Percentiles rank a stretch among this genome's conserved stretches.
These are phyloP conservation scores for Monomorium pharaonis DNA, from an alignment of 1,140 invertebrate species.

Conservation along the genomic window DNA sequence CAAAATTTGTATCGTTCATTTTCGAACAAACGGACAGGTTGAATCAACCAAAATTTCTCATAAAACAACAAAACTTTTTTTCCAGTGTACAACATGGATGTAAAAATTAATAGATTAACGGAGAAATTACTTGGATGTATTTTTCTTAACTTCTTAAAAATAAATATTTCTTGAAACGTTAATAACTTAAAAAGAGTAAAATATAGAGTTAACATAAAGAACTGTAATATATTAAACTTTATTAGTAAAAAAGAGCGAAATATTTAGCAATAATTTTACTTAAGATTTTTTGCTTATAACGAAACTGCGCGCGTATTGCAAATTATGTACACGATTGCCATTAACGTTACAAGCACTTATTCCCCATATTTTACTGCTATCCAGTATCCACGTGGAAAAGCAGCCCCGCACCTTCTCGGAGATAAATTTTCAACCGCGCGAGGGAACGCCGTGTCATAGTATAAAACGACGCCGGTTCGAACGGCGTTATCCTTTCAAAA, in stretches of 20 bases:
- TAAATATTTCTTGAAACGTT: background rate
- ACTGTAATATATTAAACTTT: background rate
- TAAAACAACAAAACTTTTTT: too few species aligned
- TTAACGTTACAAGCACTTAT: background rate
- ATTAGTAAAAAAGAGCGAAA: background rate
- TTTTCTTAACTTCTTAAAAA: background rate
- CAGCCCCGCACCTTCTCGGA: background rate
- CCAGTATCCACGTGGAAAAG: background rate
- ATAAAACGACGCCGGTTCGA: background rate
- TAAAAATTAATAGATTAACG: background rate
- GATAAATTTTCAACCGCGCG: constrained; percentile 27
- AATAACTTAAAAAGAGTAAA: background rate
- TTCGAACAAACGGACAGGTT: too few species aligned
- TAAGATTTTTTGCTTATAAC: background rate
- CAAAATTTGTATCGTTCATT: too few species aligned
- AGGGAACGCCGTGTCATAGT: background rate
- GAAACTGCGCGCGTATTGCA: background rate
- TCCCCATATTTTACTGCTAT: background rate
- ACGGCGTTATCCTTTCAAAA: constrained; percentile 42
- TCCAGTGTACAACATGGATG: too few species aligned
- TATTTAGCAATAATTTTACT: background rate
- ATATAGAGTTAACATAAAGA: background rate
- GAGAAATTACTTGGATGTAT: background rate
- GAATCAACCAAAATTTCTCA: too few species aligned
- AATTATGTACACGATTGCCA: background rate